Evolutionary conservation across 1,140 invertebrate species (phyloP).

Genomic region (Lasioglossum baleicum): DNA sequence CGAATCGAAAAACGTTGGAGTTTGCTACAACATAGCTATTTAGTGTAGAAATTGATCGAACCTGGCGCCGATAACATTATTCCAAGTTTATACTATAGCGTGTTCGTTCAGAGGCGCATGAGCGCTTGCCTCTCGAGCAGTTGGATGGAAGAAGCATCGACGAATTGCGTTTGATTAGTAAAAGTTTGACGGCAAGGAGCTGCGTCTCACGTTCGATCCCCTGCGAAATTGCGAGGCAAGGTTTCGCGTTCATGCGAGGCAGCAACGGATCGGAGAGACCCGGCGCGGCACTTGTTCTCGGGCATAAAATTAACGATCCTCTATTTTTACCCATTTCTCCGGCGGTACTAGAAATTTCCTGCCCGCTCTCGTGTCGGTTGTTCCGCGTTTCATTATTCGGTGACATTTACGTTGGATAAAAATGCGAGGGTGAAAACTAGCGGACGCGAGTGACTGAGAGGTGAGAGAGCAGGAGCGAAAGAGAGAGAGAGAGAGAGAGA

Average conservation of each 20-base stretch:
- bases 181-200: background rate
- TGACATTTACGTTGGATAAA: slow-evolving; percentile 1
- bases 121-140: too few relatives aligned
- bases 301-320: slow-evolving; percentile 38
- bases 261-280: background rate
- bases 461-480: background rate
- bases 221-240: background rate
- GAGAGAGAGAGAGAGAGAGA: background rate
- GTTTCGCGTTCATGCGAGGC: background rate
- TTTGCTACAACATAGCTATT: too few relatives aligned
- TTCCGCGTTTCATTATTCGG: background rate
- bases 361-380: background rate
- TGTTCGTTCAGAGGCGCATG: too few relatives aligned
- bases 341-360: background rate
- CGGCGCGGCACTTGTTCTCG: background rate
- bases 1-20: too few relatives aligned
- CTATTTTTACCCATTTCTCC: slow-evolving; percentile 33
- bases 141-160: background rate
- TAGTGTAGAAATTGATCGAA: too few relatives aligned
- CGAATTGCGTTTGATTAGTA: slow-evolving; percentile 15
- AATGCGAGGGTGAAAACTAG: background rate
- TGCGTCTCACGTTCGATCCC: background rate
- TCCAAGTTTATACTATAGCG: too few relatives aligned
- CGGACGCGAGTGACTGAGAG: background rate
- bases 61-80: too few relatives aligned